Percentiles rank a stretch among this genome's conserved stretches.
Evolutionary conservation across 2,113 vertebrate species (phyloP).

Genomic region (Chaenocephalus aceratus): DNA sequence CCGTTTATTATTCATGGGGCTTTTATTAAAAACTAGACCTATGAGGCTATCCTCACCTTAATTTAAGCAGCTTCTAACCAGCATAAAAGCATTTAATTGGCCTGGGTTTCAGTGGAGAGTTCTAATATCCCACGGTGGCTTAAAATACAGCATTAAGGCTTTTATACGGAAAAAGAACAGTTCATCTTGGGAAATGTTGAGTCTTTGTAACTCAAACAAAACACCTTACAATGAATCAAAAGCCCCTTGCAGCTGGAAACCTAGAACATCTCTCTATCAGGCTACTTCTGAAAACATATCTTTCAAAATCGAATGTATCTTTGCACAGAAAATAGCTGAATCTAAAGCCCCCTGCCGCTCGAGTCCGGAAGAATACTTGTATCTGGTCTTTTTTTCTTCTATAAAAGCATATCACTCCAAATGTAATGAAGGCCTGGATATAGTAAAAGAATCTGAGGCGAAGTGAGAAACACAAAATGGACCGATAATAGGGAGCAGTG

Average conservation of each 20-base stretch:
- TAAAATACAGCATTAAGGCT: constrained; percentile 34
- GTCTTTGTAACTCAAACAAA: constrained; percentile 11
- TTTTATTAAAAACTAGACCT: constrained; percentile 58
- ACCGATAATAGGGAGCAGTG: constrained; percentile 40
- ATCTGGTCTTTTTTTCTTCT: not conserved
- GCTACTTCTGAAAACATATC: not conserved
- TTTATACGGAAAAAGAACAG: constrained; percentile 24
- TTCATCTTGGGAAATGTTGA: not conserved
- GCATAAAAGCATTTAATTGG: constrained; percentile 53
- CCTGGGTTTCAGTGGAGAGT: constrained; percentile 18
- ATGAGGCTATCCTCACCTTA: constrained; percentile 23
- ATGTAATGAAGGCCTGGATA: constrained; percentile 54
- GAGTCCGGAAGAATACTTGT: not conserved
- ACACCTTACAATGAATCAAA: not conserved
- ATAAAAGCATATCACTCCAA: constrained; percentile 11
- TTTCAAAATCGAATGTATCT: not conserved
- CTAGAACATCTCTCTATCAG: constrained; percentile 8
- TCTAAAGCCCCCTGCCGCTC: not conserved
- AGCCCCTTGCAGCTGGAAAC: not conserved
- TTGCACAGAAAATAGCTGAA: constrained; percentile 8
- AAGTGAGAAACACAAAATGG: constrained; percentile 44
- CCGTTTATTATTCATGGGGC: constrained; percentile 49
- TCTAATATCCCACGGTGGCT: constrained; percentile 9
- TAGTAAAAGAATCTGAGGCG: constrained; percentile 23
- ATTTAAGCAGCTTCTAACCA: constrained; percentile 28